Percentiles rank a stretch among this genome's conserved stretches.
phyloP scores from a whole-genome alignment of 2,113 vertebrate genomes.

The Heloderma charlesbogerti region DNA sequence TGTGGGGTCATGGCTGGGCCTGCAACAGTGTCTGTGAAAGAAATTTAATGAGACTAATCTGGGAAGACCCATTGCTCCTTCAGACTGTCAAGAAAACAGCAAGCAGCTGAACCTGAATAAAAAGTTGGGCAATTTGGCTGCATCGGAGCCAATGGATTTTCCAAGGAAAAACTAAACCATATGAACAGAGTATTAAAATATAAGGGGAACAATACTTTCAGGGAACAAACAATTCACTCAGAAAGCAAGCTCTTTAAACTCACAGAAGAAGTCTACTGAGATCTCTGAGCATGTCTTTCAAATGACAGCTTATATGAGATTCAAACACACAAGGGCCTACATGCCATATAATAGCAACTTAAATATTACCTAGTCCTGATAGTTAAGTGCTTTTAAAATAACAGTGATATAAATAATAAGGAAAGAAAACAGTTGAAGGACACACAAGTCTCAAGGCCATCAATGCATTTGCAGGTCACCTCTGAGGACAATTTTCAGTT shows the following conservation, averaged over 20 bases:
- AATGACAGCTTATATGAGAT: slow-evolving; percentile 7
- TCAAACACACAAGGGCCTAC: neutral
- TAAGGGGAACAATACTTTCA: slow-evolving; percentile 40
- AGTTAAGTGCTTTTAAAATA: neutral
- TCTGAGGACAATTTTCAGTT: neutral
- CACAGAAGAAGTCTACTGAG: slow-evolving; percentile 19
- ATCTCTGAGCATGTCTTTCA: neutral
- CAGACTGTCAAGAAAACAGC: slow-evolving; percentile 17
- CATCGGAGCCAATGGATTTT: slow-evolving; percentile 24
- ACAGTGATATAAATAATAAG: neutral
- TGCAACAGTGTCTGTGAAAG: slow-evolving; percentile 38
- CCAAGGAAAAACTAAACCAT: slow-evolving; percentile 37
- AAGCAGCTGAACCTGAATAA: slow-evolving; percentile 13
- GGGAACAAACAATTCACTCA: slow-evolving; percentile 37
- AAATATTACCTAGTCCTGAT: neutral
- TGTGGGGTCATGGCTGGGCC: slow-evolving; percentile 20
- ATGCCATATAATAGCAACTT: neutral
- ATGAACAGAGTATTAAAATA: slow-evolving; percentile 42
- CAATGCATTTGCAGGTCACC: neutral
- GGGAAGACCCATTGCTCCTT: slow-evolving; percentile 31
- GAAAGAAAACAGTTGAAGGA: neutral
- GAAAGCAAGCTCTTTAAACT: neutral
- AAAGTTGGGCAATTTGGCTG: slow-evolving; percentile 17
- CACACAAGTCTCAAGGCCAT: too few relatives aligned
- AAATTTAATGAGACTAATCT: slow-evolving; percentile 48